Base-by-base conservation (phyloP, 2,113 vertebrate species). In the Poeciliopsis retropinna region DNA sequence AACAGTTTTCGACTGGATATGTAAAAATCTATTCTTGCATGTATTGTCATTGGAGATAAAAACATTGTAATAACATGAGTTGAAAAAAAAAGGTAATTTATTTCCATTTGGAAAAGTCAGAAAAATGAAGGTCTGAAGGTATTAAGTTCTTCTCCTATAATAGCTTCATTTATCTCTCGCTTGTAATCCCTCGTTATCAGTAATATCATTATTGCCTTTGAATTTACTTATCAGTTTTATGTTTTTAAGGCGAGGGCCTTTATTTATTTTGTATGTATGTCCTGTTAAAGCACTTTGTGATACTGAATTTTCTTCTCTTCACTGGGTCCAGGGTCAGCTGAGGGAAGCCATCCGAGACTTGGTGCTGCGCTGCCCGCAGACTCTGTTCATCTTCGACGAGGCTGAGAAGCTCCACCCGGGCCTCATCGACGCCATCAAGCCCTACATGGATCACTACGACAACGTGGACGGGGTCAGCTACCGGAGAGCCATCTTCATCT, bases 331-430 rank as follows among this genome's bases (percentile, higher is more conserved):
- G 98, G 95, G 92, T 51, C 95, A 95, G 87, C 92, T 99, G 44
- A 87, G 80, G 57, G 93, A 93, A 69, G 95, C 96, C 37, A 92
- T 99, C 61, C 82, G 91, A 0, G 93, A 95, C 91, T 95, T 92
- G 0, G 91, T 95, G 67, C 82, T 92, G 71, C 92, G 83, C 60
- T 99, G 98, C 81, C 79, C 79, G 11, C 97, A 98, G 93, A 91
- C 96, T 28, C 92, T 98, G 64, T 96, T 99, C 82, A 94, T 99
- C 86, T 98, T 99, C 0, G 97, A 99, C 0, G 98, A 99, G 82
- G 96, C 96, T 0, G 98, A 99, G 89, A 98, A 98, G 86, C 94
- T 99, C 67, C 96, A 97, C 30, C 92, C 92, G 0, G 92, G 85
- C 28, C 96, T 99, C 70, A 95, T 99, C 39, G 95, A 97, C 1